phyloP scores from a whole-genome alignment of 2,113 vertebrate genomes.

The Spizaetus ornatus region DNA sequence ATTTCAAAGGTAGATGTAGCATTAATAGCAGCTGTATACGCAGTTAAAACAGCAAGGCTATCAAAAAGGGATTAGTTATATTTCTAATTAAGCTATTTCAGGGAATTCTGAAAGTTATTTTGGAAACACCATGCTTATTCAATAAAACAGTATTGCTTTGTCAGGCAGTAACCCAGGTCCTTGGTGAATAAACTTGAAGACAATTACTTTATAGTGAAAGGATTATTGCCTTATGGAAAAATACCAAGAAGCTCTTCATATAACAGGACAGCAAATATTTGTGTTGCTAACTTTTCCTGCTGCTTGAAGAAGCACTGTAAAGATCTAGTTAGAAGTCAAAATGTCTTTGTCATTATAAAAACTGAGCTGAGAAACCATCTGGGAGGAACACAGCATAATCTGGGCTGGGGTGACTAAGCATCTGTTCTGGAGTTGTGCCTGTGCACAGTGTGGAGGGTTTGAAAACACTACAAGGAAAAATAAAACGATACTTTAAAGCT shows the following conservation, averaged over 20 bases:
- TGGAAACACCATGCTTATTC: neutral
- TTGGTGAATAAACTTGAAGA: neutral
- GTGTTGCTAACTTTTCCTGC: neutral
- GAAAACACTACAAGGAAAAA: neutral
- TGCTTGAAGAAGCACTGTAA: neutral
- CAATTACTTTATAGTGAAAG: neutral
- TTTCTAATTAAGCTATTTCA: constrained; percentile 15
- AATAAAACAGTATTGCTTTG: neutral
- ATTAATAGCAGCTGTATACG: neutral
- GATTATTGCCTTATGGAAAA: neutral
- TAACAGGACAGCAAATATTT: neutral
- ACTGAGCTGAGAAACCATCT: neutral
- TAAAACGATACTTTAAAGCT: neutral
- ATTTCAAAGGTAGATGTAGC: neutral
- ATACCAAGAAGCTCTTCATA: neutral
- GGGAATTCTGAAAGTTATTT: neutral
- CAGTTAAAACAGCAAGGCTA: neutral
- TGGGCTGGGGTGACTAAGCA: neutral
- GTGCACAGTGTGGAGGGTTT: neutral
- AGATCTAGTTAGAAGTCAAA: neutral
- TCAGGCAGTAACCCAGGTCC: neutral
- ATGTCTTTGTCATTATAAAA: neutral
- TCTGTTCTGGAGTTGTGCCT: neutral
- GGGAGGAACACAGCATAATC: neutral
- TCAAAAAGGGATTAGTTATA: neutral